These are phyloP conservation scores for Macrosoma leucophasiata DNA, from an alignment of 2,888 invertebrate genomes.

Conservation along the genomic window DNA sequence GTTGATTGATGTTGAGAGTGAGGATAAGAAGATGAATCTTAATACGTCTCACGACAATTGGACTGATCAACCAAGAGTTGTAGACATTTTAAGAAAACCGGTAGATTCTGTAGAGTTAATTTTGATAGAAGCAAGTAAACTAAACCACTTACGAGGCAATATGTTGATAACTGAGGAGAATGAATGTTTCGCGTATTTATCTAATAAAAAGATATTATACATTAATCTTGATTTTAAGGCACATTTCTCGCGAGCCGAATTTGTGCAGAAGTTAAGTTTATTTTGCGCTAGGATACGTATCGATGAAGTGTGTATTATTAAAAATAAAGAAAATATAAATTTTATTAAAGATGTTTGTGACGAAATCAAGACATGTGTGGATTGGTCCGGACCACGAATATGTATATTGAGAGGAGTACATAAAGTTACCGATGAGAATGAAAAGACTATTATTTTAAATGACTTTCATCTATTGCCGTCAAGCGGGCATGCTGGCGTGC, in stretches of 20 bases:
- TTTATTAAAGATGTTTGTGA: slow-evolving; percentile 9
- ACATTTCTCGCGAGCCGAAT: slow-evolving; percentile 13
- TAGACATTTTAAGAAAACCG: slow-evolving; percentile 15
- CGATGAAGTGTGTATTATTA: slow-evolving; percentile 3
- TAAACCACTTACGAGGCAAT: not conserved
- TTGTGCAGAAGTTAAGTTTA: slow-evolving; percentile 7
- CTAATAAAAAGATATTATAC: slow-evolving; percentile 15
- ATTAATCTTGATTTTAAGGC: slow-evolving; percentile 20
- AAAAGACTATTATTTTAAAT: slow-evolving; percentile 4
- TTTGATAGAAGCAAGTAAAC: not conserved
- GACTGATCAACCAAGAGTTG: slow-evolving; percentile 17
- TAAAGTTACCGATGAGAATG: slow-evolving; percentile 3
- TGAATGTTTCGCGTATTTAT: slow-evolving; percentile 13
- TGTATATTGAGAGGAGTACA: slow-evolving; percentile 10
- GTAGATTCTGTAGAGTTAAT: slow-evolving; percentile 4
- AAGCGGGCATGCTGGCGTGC: slow-evolving; percentile 13
- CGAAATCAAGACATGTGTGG: slow-evolving; percentile 3
- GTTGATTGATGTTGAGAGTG: not conserved
- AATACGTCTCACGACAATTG: slow-evolving; percentile 10
- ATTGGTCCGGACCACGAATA: slow-evolving; percentile 8
- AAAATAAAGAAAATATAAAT: slow-evolving; percentile 5
- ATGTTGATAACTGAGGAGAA: slow-evolving; percentile 2
- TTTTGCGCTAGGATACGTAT: not conserved
- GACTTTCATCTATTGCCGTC: slow-evolving; percentile 17
- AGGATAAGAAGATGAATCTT: slow-evolving; percentile 4